These are phyloP conservation scores for Chelon labrosus DNA, from an alignment of 2,797 vertebrate species.

Conservation along the genomic window DNA sequence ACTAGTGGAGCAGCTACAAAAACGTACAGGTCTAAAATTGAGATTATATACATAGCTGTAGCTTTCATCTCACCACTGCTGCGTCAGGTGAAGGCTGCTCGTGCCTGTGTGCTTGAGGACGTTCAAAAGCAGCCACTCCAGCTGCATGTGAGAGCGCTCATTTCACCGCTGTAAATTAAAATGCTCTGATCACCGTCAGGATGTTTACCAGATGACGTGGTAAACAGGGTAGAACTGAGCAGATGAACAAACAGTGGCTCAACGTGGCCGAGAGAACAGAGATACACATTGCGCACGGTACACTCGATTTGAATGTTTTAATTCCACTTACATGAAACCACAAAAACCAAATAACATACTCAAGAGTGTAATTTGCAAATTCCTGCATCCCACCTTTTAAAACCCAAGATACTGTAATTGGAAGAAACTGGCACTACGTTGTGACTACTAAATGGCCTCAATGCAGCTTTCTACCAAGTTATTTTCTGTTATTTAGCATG, in stretches of 20 bases:
- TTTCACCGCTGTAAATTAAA: not conserved
- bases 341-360: slow-evolving; percentile 92
- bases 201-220: not conserved
- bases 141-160: not conserved
- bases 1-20: not conserved
- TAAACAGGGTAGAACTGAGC: not conserved
- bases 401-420: slow-evolving; percentile 64
- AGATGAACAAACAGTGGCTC: not conserved
- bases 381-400: slow-evolving; percentile 59
- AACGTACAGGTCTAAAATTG: not conserved
- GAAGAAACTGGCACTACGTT: slow-evolving; percentile 71
- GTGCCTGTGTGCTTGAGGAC: not conserved
- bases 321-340: slow-evolving; percentile 99
- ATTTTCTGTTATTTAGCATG: slow-evolving; percentile 51
- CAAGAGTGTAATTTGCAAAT: slow-evolving; percentile 89
- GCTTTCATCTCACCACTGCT: not conserved
- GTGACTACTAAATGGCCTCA: slow-evolving; percentile 61
- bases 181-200: not conserved
- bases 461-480: slow-evolving; percentile 61
- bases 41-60: not conserved
- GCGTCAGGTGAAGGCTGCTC: not conserved
- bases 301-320: slow-evolving; percentile 83
- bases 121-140: not conserved
- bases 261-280: slow-evolving; percentile 1
- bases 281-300: slow-evolving; percentile 18